Evolutionary conservation across 1,140 invertebrate species (phyloP), one percentile per base, ranked within the genome.

Genomic region (Trachymyrmex cornetzi): DNA sequence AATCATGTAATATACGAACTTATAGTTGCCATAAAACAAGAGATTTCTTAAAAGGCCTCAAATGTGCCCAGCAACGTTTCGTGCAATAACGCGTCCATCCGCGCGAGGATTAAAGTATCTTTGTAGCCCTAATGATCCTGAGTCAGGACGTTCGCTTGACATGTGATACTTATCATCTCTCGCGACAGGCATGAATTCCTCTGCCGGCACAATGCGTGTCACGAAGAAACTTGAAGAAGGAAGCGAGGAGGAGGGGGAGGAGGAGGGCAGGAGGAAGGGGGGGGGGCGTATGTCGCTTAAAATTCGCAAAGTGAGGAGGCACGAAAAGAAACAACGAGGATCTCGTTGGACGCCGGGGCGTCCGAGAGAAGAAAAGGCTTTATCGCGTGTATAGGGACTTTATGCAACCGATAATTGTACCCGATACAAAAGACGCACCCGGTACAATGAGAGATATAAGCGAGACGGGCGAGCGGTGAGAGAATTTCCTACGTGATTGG

Each of bases 261-360:
- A 6, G 34, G 7, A 38, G 34, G 57, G 19, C 24, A 22, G 7
- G 57, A 12, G 16, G 30, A 3, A 9, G 34, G 34, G 34, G 7
- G 7, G 34, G 57, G 19, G 19, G 48, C 53, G 67, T 61, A 74
- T 38, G 67, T 74, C 24, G 80, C 80, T 69, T 74, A 84, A 84
- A 84, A 84, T 75, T 84, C 80, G 69, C 69, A 75, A 84, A 84
- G 69, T 84, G 69, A 84, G 69, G 30, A 75, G 55, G n/a, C 80
- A 84, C 55, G 77, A 84, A 87, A 84, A 84, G 87, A 84, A 77
- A 75, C 59, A 84, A 88, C 85, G 69, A 87, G 55, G 77, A 87
- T 88, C 85, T 88, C 63, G 86, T 88, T 84, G 77, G 85, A 66
- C 48, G 16, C 19, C 24, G 30, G 48, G 69, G 72, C 69, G 72